Evolutionary conservation across 2,888 invertebrate species (phyloP).

Genomic region (Hemaris fuciformis): DNA sequence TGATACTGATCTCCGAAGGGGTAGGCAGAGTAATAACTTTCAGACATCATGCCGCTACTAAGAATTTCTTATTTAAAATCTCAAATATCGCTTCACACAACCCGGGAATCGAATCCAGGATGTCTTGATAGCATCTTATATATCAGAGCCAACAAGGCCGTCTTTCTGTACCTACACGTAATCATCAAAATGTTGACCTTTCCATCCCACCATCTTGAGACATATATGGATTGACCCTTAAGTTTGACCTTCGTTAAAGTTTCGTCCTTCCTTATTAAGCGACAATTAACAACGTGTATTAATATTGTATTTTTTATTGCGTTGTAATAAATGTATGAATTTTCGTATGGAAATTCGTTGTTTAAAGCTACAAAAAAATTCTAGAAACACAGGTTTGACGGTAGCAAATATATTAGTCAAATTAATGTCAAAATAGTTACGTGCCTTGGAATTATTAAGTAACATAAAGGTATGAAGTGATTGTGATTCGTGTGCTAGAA

Average conservation of each 20-base stretch:
- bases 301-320: not conserved
- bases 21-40: no score
- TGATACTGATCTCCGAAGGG: no score
- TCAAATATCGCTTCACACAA: no score
- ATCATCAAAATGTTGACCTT: not conserved
- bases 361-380: no score
- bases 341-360: no score
- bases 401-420: not conserved
- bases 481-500: not conserved
- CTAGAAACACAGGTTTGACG: not conserved
- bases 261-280: not conserved
- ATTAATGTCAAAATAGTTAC: not conserved
- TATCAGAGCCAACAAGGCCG: no score
- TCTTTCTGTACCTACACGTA: no score
- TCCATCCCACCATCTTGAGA: not conserved
- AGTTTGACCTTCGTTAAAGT: conserved; percentile 1
- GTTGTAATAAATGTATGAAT: no score
- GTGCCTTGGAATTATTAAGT: not conserved
- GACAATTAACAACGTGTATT: not conserved
- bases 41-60: no score
- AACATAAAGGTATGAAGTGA: not conserved
- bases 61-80: no score
- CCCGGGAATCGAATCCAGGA: no score
- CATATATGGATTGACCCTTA: not conserved
- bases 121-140: no score